A percentile compares a stretch with the other conserved stretches of the same genome.
Evolutionary conservation across 2,113 vertebrate species (phyloP).

Genomic region (Chaenogobius annularis): DNA sequence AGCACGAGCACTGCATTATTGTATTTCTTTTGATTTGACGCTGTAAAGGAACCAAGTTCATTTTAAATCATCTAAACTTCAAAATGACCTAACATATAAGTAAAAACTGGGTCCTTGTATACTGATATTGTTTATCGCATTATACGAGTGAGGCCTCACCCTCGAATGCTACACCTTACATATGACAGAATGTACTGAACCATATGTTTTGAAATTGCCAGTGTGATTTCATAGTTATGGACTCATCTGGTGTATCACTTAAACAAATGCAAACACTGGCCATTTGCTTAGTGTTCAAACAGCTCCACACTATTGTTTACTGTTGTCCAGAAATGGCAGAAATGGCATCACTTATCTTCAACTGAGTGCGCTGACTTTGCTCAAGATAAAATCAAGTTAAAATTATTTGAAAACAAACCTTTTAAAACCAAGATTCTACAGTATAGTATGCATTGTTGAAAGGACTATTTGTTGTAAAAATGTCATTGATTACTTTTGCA

Average conservation of each 20-base stretch:
- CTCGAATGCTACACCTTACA: too few relatives aligned
- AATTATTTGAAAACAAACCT: not conserved
- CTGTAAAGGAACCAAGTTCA: too few relatives aligned
- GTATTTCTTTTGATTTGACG: too few relatives aligned
- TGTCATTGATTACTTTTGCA: too few relatives aligned
- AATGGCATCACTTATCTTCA: not conserved
- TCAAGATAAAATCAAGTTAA: not conserved
- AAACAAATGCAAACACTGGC: not conserved
- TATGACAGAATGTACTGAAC: conserved; percentile 7
- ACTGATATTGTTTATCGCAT: too few relatives aligned
- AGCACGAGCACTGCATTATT: too few relatives aligned
- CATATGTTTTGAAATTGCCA: not conserved
- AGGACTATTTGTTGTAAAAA: too few relatives aligned
- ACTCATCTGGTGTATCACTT: not conserved
- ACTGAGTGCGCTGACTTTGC: not conserved
- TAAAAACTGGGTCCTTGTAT: too few relatives aligned
- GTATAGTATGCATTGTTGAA: not conserved
- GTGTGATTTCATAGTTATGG: not conserved
- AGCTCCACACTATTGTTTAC: not conserved
- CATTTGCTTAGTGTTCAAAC: not conserved
- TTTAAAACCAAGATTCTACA: not conserved
- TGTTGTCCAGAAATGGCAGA: not conserved
- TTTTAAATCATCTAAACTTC: too few relatives aligned
- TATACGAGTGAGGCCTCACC: too few relatives aligned
- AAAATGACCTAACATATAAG: too few relatives aligned